These are phyloP conservation scores for Drosophila teissieri DNA, from an alignment of 1,140 invertebrate genomes.

Conservation along the genomic window DNA sequence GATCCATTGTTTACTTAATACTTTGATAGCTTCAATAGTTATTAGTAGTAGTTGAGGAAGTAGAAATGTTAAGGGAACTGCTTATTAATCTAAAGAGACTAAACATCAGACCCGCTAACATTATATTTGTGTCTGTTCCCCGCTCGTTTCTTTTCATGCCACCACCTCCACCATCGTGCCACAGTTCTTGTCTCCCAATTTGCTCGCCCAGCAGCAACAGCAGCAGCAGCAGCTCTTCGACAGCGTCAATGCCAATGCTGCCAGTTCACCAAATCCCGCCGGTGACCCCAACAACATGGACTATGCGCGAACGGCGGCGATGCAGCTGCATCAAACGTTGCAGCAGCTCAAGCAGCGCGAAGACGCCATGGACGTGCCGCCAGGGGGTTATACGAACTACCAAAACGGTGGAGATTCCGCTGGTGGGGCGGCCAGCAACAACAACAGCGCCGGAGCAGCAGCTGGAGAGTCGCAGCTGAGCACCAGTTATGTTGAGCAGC, in stretches of 20 bases:
- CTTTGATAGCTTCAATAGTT: too few relatives aligned
- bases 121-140: too few relatives aligned
- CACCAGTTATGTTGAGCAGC: conserved; percentile 60
- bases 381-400: conserved; percentile 58
- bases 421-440: conserved; percentile 24
- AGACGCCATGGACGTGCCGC: conserved; percentile 56
- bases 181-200: conserved; percentile 48
- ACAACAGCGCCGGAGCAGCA: conserved; percentile 33
- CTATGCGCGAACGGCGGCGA: conserved; percentile 76
- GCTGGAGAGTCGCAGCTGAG: conserved; percentile 51
- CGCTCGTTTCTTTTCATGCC: too few relatives aligned
- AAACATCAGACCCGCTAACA: too few relatives aligned
- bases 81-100: too few relatives aligned
- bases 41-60: too few relatives aligned
- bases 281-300: conserved; percentile 67
- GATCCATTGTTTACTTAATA: too few relatives aligned
- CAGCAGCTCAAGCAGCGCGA: conserved; percentile 78
- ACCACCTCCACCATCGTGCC: conserved; percentile 42
- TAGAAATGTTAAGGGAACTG: too few relatives aligned
- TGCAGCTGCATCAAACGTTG: conserved; percentile 76
- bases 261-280: conserved; percentile 47
- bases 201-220: conserved; percentile 60
- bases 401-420: conserved; percentile 60
- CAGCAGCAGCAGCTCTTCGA: conserved; percentile 64
- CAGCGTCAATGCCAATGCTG: conserved; percentile 73